Percentiles rank a stretch among this genome's conserved stretches.
Evolutionary conservation across 2,113 vertebrate genomes (phyloP).

Genomic region (Apistogramma diplotaenia): DNA sequence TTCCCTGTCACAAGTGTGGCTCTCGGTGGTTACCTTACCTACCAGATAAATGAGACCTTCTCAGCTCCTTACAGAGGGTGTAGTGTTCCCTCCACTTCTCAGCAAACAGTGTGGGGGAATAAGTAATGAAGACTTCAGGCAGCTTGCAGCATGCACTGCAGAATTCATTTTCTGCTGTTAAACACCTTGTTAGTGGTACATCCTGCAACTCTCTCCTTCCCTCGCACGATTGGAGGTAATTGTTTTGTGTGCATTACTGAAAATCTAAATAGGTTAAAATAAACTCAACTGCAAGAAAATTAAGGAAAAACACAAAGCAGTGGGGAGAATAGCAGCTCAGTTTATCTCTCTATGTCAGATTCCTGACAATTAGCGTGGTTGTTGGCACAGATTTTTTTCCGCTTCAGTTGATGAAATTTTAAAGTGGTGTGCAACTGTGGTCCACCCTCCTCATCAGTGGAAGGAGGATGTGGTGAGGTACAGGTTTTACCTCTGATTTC

Average conservation of each 20-base stretch:
- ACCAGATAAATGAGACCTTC: not conserved
- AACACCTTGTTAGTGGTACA: slow-evolving; percentile 64
- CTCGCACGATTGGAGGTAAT: slow-evolving; percentile 36
- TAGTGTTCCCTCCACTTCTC: not conserved
- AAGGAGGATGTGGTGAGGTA: not conserved
- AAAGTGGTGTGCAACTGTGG: not conserved
- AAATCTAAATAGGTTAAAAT: not conserved
- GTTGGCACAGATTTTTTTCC: not conserved
- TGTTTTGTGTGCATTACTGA: slow-evolving; percentile 43
- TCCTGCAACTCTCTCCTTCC: slow-evolving; percentile 22
- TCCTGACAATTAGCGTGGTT: slow-evolving; percentile 22
- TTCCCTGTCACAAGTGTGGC: not conserved
- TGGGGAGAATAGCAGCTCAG: not conserved
- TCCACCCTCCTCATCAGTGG: not conserved
- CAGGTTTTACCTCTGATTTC: not conserved
- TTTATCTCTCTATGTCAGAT: slow-evolving; percentile 26
- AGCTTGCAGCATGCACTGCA: slow-evolving; percentile 17
- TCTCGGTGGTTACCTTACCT: not conserved
- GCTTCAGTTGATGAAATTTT: not conserved
- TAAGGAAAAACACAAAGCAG: accelerated
- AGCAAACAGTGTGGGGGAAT: slow-evolving; percentile 3
- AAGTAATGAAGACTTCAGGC: slow-evolving; percentile 56
- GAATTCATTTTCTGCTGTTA: slow-evolving; percentile 34
- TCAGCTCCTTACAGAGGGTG: not conserved
- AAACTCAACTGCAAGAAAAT: not conserved